Evolutionary conservation across 2,797 vertebrate species (phyloP), one percentile per base, ranked within the genome.

Genomic region (Sitta carolinensis): DNA sequence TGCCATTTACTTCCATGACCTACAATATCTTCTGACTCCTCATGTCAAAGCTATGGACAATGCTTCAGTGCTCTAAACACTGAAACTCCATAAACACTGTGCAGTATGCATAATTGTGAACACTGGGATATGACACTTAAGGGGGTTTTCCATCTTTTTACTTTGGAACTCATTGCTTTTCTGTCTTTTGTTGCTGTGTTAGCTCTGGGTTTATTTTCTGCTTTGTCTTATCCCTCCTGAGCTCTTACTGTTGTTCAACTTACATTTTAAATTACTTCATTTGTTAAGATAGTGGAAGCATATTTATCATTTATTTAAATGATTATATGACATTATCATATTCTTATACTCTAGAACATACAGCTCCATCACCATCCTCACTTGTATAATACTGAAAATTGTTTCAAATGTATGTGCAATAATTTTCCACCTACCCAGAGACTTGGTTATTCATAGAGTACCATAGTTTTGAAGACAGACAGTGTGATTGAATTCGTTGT

Each of bases 371-470:
- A 66, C 66, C 61, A 77, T 55, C 80, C 26, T 73, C 59, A 45
- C 54, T 69, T 38, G 14, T 10, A 13, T 30, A 77, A 91, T 79
- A 70, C 13, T 48, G 68, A 90, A 93, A 95, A 30, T 79, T 74
- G 45, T 90, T 93, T 94, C 68, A 96, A 92, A 92, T 66, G 5
- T 63, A 48, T 36, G 38, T 80, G 47, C 66, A 92, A 74, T 52
- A 94, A 84, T 85, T 95, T 96, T 90, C 27, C 3, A 34, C 45
- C 38, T 84, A 63, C 62, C 62, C 29, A 80, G 74, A 48, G 91
- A 83, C 61, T 92, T 87, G 68, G 38, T 86, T 94, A 95, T 95
- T 97, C 87, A 94, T 54, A 74, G 17, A 96, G 55, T 52, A 57
- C 48, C 16, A 4, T 12, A 86, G 22, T 89, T 96, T 91, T 82